These are phyloP conservation scores for Propithecus coquereli DNA, from an alignment of 2,113 vertebrate species.

Conservation along the genomic window DNA sequence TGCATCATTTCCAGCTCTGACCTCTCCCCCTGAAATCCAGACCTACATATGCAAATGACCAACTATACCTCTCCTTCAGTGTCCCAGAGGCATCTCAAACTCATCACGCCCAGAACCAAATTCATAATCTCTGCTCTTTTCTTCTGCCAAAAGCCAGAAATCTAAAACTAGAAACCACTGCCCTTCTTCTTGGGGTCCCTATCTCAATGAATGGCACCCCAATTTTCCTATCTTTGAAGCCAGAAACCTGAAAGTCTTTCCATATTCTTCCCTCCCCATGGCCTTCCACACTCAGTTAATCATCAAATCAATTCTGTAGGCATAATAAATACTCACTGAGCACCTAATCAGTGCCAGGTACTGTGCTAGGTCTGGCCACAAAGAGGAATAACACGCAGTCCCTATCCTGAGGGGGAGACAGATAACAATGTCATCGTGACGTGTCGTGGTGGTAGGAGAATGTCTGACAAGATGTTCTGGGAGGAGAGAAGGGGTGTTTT, in stretches of 20 bases:
- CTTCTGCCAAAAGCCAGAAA: background rate
- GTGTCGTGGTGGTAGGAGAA: background rate
- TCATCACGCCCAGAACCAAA: background rate
- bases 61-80: background rate
- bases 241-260: slow-evolving; percentile 1
- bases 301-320: background rate
- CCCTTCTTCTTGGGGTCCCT: background rate
- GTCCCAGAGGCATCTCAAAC: background rate
- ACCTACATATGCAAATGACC: background rate
- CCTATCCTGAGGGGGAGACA: background rate
- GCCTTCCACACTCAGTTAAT: background rate
- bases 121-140: background rate
- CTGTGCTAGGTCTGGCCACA: background rate
- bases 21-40: background rate
- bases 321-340: background rate
- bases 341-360: background rate
- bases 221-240: background rate
- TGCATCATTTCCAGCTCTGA: background rate
- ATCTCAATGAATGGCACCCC: background rate
- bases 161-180: background rate
- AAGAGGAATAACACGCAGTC: background rate
- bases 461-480: background rate
- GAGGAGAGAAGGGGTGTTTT: background rate
- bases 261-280: background rate
- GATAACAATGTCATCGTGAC: background rate